Conservation (phyloP, 1,140 invertebrate genomes). For the Eurytemora carolleeae region DNA sequence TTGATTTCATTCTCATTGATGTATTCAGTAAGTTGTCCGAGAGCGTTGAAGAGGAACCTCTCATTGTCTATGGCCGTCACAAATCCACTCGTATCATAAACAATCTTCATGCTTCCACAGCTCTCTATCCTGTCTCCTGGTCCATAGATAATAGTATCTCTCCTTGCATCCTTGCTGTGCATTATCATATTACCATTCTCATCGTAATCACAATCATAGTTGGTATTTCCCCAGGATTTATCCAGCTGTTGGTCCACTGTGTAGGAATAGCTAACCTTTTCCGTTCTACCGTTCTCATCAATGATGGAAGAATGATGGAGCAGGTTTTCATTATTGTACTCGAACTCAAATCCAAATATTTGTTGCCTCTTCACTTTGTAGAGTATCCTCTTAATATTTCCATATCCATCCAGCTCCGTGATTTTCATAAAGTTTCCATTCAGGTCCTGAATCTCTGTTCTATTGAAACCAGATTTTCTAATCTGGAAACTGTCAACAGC, state of each 20-base stretch:
- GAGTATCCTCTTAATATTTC: slow-evolving; percentile 48
- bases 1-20: slow-evolving; percentile 28
- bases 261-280: slow-evolving; percentile 54
- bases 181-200: slow-evolving; percentile 81
- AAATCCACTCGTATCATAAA: slow-evolving; percentile 73
- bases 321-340: slow-evolving; percentile 60
- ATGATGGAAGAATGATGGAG: slow-evolving; percentile 56
- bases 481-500: slow-evolving; percentile 59
- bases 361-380: slow-evolving; percentile 65
- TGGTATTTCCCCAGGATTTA: slow-evolving; percentile 55
- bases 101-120: slow-evolving; percentile 65
- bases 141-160: slow-evolving; percentile 66
- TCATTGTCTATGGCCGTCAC: slow-evolving; percentile 66
- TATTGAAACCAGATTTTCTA: slow-evolving; percentile 58
- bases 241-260: slow-evolving; percentile 68
- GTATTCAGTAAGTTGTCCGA: slow-evolving; percentile 67
- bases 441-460: slow-evolving; percentile 64
- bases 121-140: slow-evolving; percentile 76
- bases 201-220: slow-evolving; percentile 81
- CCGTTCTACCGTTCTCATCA: slow-evolving; percentile 49
- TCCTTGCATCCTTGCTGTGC: slow-evolving; percentile 59
- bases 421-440: slow-evolving; percentile 67
- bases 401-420: slow-evolving; percentile 59
- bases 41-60: slow-evolving; percentile 77
- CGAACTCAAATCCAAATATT: slow-evolving; percentile 59